Evolutionary conservation across 2,797 vertebrate genomes (phyloP), one percentile per base, ranked within the genome.

Genomic region (Hozukius guyotensis): DNA sequence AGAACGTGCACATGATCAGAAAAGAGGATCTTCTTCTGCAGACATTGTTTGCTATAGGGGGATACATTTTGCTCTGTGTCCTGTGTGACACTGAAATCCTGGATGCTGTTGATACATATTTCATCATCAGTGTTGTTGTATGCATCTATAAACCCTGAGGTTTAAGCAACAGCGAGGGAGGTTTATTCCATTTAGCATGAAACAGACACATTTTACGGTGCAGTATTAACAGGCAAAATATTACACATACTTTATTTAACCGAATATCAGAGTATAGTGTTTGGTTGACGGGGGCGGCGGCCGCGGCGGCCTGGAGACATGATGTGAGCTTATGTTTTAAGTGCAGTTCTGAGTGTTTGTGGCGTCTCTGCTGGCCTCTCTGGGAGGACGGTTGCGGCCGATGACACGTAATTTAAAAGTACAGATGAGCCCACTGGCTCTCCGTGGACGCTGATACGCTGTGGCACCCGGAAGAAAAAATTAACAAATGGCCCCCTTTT

Each of bases 391-490:
- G 76, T 29, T 63, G 74, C 65, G 81, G 75, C 69, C 69, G 56
- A 72, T 83, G 89, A 91, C 76, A 14, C 75, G 34, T 90, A 81
- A 93, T 92, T 82, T 89, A 81, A 91, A 84, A 92, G 91, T 87
- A 90, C 91, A 93, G 91, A 94, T 89, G 91, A 94, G 88, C 85
- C 89, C 82, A 80, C 42, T 46, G 89, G 92, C 89, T 70, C 80
- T 76, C 42, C 31, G 83, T 14, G 70, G 90, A 94, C 61, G 77
- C 84, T 94, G 91, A 94, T 91, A 63, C 87, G 13, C 78, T 59
- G 75, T 89, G 92, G 81, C 92, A 90, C 75, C 36, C 65, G 14
- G 61, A 80, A 57, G 83, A 22, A 73, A 75, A 75, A 90, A 88
- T 85, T 80, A 88, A 80, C 84, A 88, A 89, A 88, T 75, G 77